Evolutionary conservation across 2,888 invertebrate genomes (phyloP), one percentile per base, ranked within the genome.

Genomic region (Stenchaetothrips biformis): DNA sequence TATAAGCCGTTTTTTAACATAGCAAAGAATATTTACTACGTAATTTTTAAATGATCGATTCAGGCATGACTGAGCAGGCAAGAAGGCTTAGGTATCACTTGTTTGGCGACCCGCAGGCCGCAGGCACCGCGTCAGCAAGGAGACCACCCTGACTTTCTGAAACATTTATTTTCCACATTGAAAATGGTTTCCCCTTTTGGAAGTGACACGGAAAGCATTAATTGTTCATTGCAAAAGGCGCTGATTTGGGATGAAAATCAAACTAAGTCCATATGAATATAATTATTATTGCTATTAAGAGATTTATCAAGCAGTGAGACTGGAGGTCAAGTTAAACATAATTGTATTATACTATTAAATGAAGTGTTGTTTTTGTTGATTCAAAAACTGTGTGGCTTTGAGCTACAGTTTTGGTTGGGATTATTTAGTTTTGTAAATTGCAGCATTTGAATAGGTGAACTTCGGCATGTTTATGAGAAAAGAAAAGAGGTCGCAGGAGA

Each of bases 321-420:
- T 74, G 67, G 67, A 74, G 67, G 67, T n/a, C 21, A 74, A 25
- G 25, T 74, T 74, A 74, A 74, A 74, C 67, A 74, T 74, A 74
- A 74, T 74, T 74, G 67, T 74, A 74, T 74, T 74, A 74, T 74
- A 74, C 67, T 74, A 74, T 74, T 74, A 74, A 74, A 74, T 74
- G 67, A 74, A 74, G 67, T 74, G 67, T 74, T 74, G 67, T 74
- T 74, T 74, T 74, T 74, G 67, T 74, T 74, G 67, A 74, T 25
- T 74, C 67, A 74, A 74, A 25, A 74, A 74, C 67, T 21, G 21
- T 74, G 67, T 74, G 67, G 67, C 67, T 74, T 74, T 25, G 25
- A 74, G 67, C 67, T 21, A 74, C 67, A 21, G 67, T 74, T 74
- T 74, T 74, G 67, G 67, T 74, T 74, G 67, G 67, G 67, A 74